phyloP scores from a whole-genome alignment of 2,888 invertebrate species.

The Amiota minor region DNA sequence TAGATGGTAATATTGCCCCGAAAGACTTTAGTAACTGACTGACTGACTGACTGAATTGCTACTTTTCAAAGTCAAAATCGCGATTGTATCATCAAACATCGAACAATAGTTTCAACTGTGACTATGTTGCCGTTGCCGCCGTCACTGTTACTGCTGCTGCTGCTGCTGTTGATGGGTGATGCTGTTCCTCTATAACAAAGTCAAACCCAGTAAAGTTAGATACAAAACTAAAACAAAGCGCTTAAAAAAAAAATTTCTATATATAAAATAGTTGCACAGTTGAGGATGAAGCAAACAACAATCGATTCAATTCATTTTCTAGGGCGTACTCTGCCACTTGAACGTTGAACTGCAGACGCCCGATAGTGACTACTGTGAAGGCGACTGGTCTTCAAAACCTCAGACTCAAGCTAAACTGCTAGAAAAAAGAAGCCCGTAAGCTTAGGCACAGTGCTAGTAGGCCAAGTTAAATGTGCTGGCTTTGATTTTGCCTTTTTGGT shows the following conservation, averaged over 20 bases:
- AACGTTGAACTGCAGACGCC: slow-evolving; percentile 73
- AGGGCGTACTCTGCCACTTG: slow-evolving; percentile 72
- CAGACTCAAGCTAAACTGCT: no score
- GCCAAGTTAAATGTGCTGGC: slow-evolving; percentile 4
- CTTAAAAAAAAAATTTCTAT: slow-evolving; percentile 14
- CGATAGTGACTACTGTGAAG: slow-evolving; percentile 71
- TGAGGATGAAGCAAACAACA: slow-evolving; percentile 48
- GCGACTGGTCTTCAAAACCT: slow-evolving; percentile 51
- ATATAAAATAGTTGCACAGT: slow-evolving; percentile 30
- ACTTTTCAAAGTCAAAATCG: slow-evolving; percentile 69
- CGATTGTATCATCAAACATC: slow-evolving; percentile 65
- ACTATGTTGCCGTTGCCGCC: slow-evolving; percentile 8
- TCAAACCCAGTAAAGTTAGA: slow-evolving; percentile 25
- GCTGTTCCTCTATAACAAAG: slow-evolving; percentile 13
- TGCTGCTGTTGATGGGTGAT: slow-evolving; percentile 24
- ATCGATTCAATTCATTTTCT: slow-evolving; percentile 69
- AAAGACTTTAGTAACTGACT: slow-evolving; percentile 7
- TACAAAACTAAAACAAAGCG: slow-evolving; percentile 26
- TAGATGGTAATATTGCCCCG: slow-evolving; percentile 18
- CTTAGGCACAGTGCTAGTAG: not conserved
- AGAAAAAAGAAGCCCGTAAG: no score
- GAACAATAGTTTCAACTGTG: slow-evolving; percentile 35
- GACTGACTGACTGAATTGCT: slow-evolving; percentile 34
- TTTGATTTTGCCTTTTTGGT: slow-evolving; percentile 8
- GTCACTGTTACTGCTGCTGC: slow-evolving; percentile 31